Evolutionary conservation across 2,113 vertebrate species (phyloP), one percentile per base, ranked within the genome.

Genomic region (Boulengerochromis microlepis): DNA sequence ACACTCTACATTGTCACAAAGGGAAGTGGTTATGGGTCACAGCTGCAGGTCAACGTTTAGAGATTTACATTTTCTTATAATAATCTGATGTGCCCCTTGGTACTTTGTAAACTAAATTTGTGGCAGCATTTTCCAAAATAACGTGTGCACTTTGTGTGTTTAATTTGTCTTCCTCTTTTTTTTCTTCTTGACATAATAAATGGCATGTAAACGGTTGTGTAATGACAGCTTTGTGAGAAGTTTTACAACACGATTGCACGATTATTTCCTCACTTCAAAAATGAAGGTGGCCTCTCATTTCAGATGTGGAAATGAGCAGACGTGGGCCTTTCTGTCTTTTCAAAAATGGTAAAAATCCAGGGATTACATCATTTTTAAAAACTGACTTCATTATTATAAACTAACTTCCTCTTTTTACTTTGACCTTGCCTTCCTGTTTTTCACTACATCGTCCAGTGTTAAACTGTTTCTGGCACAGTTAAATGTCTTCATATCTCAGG

Each of bases 1-100:
- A 66, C 45, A 8, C 11, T 52, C 22, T 50, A 50, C 15, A 50
- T 42, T n/a, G 5, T 59, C 15, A 80, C 3, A 26, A 84, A 50
- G 38, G 90, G 89, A 94, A 91, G 90, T 89, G 57, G 66, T 89
- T 81, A 31, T 19, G 19, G 80, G 82, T 92, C 57, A 87, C 15
- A 45, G 54, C 54, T 19, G 3, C n/a, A 38, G 42, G 22, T 84
- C 76, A 61, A 6, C 7, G 2, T 19, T 42, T 66, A 22, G 80
- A 7, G 29, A 12, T 38, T n/a, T 19, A 6, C 16, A 53, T 50
- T 35, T 81, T n/a, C 26, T 61, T 26, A 31, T 12, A 45, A 10
- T 45, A 3, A 33, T 78, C 45, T 13, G 3, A 7, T n/a, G 33
- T 45, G 19, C 9, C 19, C 76, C 35, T 29, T 13, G 15, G 16